These are phyloP conservation scores for Labia minor DNA, from an alignment of 2,888 invertebrate species.

Conservation along the genomic window DNA sequence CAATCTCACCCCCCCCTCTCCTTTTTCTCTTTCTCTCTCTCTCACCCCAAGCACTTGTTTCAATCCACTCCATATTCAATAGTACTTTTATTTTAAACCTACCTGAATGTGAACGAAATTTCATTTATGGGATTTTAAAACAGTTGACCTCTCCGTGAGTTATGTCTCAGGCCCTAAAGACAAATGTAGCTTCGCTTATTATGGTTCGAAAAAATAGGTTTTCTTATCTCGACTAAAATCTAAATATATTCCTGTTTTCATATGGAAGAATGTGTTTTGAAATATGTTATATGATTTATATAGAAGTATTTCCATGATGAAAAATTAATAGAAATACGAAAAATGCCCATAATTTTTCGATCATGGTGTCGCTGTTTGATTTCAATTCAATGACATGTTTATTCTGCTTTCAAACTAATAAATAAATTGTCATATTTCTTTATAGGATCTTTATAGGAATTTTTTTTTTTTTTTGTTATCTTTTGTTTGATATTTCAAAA, in stretches of 20 bases:
- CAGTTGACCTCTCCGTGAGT: background rate
- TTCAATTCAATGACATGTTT: conserved; percentile 13
- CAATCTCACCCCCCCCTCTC: background rate
- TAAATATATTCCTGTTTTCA: conserved; percentile 13
- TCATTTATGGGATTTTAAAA: background rate
- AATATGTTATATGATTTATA: conserved; percentile 13
- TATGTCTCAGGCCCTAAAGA: background rate
- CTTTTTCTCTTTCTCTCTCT: background rate
- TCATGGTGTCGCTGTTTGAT: background rate
- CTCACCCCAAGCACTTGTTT: background rate
- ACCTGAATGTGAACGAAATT: background rate
- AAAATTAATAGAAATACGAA: conserved; percentile 8
- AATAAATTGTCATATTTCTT: background rate
- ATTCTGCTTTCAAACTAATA: background rate
- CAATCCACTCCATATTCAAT: conserved; percentile 3
- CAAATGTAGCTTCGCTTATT: conserved; percentile 4
- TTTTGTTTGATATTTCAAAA: no score
- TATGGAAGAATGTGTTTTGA: conserved; percentile 13
- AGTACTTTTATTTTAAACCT: background rate
- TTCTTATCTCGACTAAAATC: background rate
- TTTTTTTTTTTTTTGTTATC: no score
- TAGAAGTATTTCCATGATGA: background rate
- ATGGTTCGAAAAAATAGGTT: conserved; percentile 13
- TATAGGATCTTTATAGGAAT: no score
- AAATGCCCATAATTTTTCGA: conserved; percentile 2